These are phyloP conservation scores for Sebastes baramenuke DNA, from an alignment of 2,797 vertebrate genomes.

Conservation along the genomic window DNA sequence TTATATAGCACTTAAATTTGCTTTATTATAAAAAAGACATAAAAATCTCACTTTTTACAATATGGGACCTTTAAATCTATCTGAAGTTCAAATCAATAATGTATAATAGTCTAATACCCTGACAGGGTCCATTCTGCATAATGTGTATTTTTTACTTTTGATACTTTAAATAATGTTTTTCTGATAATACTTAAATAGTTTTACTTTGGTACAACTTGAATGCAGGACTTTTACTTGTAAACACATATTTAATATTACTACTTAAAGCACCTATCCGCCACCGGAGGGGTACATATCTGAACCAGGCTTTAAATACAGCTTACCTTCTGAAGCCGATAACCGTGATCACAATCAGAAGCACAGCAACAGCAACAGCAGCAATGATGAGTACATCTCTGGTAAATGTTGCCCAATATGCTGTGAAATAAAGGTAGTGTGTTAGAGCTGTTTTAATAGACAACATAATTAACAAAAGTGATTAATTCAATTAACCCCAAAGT, in stretches of 20 bases:
- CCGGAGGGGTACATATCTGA: neutral
- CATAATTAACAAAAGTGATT: neutral
- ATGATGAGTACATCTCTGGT: neutral
- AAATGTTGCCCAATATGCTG: constrained; percentile 3
- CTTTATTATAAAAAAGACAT: too few species aligned
- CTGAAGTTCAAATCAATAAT: neutral
- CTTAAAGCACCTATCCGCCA: neutral
- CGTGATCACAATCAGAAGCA: constrained; percentile 3
- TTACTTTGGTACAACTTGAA: neutral
- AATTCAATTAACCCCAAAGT: neutral
- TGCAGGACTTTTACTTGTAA: neutral
- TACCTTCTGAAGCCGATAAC: constrained; percentile 10
- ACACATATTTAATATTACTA: neutral
- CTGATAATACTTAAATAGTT: too few species aligned
- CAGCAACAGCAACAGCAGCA: neutral
- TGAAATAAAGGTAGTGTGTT: neutral
- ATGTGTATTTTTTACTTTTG: neutral
- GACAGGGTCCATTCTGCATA: neutral
- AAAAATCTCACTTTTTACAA: too few species aligned
- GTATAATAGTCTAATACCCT: neutral
- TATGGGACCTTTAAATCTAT: neutral
- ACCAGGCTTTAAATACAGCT: neutral
- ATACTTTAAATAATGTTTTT: too few species aligned
- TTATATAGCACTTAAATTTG: too few species aligned
- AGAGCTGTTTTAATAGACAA: neutral